Conservation (phyloP, 2,113 vertebrate genomes). For the Sus scrofa region DNA sequence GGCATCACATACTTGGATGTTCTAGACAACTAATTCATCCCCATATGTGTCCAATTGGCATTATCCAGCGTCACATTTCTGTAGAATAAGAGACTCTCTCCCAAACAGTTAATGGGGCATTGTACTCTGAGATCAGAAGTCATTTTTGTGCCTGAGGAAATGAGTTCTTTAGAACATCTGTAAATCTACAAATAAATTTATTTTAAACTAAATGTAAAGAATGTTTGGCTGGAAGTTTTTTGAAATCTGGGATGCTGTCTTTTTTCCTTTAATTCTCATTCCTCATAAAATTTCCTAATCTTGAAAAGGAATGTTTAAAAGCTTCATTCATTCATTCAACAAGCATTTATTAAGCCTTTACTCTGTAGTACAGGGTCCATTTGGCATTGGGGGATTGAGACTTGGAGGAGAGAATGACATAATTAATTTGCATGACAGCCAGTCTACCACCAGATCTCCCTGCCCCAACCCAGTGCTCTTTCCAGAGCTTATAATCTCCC, state of each 20-base stretch:
- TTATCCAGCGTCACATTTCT: conserved; percentile 30
- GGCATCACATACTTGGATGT: conserved; percentile 58
- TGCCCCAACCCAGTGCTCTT: neutral
- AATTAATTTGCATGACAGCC: neutral
- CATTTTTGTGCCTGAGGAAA: conserved; percentile 30
- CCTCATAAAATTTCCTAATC: conserved; percentile 14
- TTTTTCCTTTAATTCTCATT: conserved; percentile 43
- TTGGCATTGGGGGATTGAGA: conserved; percentile 29
- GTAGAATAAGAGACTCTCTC: neutral
- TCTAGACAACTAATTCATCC: conserved; percentile 60
- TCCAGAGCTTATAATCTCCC: neutral
- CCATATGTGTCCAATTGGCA: conserved; percentile 58
- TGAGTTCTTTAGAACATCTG: neutral
- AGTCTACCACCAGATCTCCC: neutral
- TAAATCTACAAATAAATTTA: neutral
- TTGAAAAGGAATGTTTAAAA: conserved; percentile 15
- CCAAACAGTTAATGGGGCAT: conserved; percentile 24
- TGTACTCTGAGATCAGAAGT: conserved; percentile 12
- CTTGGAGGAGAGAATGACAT: neutral
- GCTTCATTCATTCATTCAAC: neutral
- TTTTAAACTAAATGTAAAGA: conserved; percentile 36
- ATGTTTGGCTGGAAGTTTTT: neutral
- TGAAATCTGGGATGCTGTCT: neutral
- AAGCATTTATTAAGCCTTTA: neutral
- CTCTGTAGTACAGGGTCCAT: neutral